Evolutionary conservation across 1,140 invertebrate genomes (phyloP).

Genomic region (Penaeus chinensis): DNA sequence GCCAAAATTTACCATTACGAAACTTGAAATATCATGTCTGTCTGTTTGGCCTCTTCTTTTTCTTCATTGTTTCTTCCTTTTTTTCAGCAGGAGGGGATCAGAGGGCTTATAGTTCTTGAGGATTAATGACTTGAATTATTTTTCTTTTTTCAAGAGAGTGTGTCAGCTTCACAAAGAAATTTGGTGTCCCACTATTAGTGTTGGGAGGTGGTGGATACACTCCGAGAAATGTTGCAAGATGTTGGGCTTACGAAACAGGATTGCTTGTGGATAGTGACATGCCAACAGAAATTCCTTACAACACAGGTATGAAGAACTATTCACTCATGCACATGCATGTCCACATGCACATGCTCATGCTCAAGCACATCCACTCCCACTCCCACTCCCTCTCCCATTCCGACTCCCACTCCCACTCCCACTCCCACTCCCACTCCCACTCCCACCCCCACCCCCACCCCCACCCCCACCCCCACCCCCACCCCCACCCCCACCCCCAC

Average conservation of each 20-base stretch:
- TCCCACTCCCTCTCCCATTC: no score
- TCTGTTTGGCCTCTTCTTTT: no score
- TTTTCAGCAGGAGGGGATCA: no score
- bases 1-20: no score
- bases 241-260: conserved; percentile 99
- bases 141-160: conserved; percentile 77
- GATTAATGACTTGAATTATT: neutral
- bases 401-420: no score
- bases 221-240: conserved; percentile 95
- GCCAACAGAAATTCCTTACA: conserved; percentile 91
- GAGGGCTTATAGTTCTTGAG: neutral
- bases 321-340: no score
- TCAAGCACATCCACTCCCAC: neutral
- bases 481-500: no score
- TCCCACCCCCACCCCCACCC: no score
- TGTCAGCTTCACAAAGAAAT: conserved; percentile 94
- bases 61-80: no score
- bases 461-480: no score
- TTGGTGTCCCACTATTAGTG: conserved; percentile 93
- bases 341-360: neutral
- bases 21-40: no score
- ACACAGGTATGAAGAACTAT: conserved; percentile 66
- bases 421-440: no score
- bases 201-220: conserved; percentile 98
- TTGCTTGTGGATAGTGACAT: conserved; percentile 91